Conservation (phyloP, 2,888 invertebrate species). For the Lysandra bellargus region DNA sequence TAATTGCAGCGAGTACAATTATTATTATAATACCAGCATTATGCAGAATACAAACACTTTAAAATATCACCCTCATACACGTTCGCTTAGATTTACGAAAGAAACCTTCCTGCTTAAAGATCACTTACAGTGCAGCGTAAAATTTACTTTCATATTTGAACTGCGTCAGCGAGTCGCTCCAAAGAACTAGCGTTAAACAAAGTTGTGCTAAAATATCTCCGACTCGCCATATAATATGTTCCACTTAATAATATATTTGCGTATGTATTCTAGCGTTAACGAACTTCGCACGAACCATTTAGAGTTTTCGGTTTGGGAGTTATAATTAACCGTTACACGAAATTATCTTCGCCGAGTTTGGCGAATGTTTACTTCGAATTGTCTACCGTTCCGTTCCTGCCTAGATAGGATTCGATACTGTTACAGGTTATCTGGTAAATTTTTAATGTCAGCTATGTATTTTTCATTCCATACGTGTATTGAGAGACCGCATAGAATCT, state of each 20-base stretch:
- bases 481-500: neutral
- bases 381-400: neutral
- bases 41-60: neutral
- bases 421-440: neutral
- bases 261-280: constrained; percentile 25
- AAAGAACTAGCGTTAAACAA: constrained; percentile 20
- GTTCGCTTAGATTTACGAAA: neutral
- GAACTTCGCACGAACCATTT: constrained; percentile 26
- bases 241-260: constrained; percentile 28
- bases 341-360: constrained; percentile 24
- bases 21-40: neutral
- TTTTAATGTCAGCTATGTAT: neutral
- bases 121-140: constrained; percentile 15
- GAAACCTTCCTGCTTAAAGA: constrained; percentile 1
- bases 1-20: neutral
- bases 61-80: neutral
- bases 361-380: constrained; percentile 3
- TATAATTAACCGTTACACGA: constrained; percentile 28
- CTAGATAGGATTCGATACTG: neutral
- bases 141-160: constrained; percentile 20
- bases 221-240: constrained; percentile 11
- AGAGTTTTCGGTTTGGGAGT: constrained; percentile 30
- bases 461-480: neutral
- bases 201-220: constrained; percentile 23
- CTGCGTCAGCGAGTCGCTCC: constrained; percentile 3